Conservation (phyloP, 2,888 invertebrate species). For the Ectemnius lituratus region DNA sequence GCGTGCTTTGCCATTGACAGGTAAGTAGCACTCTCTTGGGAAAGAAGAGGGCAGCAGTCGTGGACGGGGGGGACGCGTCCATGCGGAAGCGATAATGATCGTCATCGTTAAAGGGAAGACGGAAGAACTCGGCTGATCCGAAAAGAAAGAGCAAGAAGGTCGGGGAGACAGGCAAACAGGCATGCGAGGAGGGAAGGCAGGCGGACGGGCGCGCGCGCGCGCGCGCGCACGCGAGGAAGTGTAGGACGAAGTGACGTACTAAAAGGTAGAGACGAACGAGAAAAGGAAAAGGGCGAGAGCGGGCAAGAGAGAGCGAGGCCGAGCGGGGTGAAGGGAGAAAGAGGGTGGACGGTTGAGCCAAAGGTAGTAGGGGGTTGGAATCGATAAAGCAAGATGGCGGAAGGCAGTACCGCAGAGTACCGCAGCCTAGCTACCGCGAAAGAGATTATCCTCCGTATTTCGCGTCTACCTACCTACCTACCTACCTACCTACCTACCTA, state of each 20-base stretch:
- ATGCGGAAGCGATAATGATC: conserved; percentile 1
- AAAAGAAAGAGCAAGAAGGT: background rate
- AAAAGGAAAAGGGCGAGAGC: conserved; percentile 15
- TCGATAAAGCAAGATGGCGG: conserved; percentile 75
- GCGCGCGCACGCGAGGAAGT: background rate
- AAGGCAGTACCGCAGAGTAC: conserved; percentile 72
- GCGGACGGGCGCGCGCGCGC: conserved; percentile 23
- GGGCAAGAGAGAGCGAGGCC: conserved; percentile 45
- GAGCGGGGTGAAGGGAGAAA: conserved; percentile 45
- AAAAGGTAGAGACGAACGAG: conserved; percentile 1
- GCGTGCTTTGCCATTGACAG: background rate
- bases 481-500: conserved; percentile 25
- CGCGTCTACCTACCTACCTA: conserved; percentile 27
- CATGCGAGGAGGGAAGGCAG: conserved; percentile 27
- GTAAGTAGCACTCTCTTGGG: background rate
- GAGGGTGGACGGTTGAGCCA: conserved; percentile 20
- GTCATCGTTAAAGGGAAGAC: background rate
- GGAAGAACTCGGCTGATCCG: background rate
- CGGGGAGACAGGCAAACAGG: conserved; percentile 22
- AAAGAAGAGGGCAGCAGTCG: background rate
- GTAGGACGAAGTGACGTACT: conserved; percentile 17
- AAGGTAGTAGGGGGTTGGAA: conserved; percentile 51
- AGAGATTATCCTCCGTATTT: conserved; percentile 35
- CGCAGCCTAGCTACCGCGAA: conserved; percentile 71
- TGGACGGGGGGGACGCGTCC: background rate